These are phyloP conservation scores for Anabas testudineus DNA, from an alignment of 2,797 vertebrate genomes.

Conservation along the genomic window DNA sequence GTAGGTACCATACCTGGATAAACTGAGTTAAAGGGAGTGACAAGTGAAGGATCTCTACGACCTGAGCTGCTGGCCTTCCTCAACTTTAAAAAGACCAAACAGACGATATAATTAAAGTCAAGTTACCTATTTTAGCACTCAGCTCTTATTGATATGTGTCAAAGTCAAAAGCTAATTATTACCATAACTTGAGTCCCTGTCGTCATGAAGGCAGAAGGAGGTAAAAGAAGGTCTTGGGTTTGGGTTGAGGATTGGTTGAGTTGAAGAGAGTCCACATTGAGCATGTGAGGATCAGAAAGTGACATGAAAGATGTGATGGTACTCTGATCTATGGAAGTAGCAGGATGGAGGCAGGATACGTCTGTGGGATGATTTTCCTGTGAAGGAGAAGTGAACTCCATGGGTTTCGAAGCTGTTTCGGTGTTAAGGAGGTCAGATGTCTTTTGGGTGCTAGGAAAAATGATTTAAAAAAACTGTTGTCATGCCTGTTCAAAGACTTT, in stretches of 20 bases:
- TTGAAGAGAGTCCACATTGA: constrained; percentile 3
- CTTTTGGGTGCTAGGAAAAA: constrained; percentile 30
- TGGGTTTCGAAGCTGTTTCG: constrained; percentile 7
- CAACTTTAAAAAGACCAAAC: constrained; percentile 34
- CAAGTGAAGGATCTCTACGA: constrained; percentile 11
- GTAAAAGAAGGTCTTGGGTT: constrained; percentile 75
- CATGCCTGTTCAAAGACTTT: neutral
- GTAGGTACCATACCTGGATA: constrained; percentile 64
- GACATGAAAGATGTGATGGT: neutral
- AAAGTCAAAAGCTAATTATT: constrained; percentile 15
- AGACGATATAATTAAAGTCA: neutral
- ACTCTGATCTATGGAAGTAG: constrained; percentile 18
- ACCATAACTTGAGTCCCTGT: constrained; percentile 49
- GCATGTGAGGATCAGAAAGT: neutral
- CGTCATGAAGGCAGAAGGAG: constrained; percentile 83
- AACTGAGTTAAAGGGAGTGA: constrained; percentile 33
- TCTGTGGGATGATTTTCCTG: neutral
- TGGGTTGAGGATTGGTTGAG: neutral
- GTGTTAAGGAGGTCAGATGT: neutral
- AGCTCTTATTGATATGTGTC: neutral
- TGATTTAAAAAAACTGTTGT: neutral
- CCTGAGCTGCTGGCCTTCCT: constrained; percentile 10
- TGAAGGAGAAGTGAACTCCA: constrained; percentile 2
- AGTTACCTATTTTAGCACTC: neutral
- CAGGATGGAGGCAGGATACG: constrained; percentile 12